Evolutionary conservation across 2,888 invertebrate genomes (phyloP), one percentile per base, ranked within the genome.

Genomic region (Ommatoiulus sabulosus): DNA sequence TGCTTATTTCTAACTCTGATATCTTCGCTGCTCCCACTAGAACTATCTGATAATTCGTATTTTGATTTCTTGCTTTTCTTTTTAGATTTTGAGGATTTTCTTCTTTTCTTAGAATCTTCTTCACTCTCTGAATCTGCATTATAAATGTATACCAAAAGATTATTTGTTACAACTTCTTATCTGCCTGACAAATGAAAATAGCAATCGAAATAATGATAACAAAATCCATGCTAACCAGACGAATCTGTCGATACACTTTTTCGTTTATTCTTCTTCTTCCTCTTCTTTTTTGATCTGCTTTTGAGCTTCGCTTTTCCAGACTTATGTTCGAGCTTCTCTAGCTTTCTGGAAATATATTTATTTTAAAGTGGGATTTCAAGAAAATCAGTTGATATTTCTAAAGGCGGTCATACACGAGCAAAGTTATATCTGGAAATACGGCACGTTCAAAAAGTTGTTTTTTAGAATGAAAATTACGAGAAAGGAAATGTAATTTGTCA

Each of bases 231-330:
- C 44, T 87, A 44, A 87, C 63, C 80, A 44, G 43, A 43, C 12
- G 87, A 87, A 87, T 87, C 85, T 17, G 12, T 57, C 2, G 89
- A 89, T 57, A 57, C 44, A 43, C 35, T 84, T 85, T 20, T 87
- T 3, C 72, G 72, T 84, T 48, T 89, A 6, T 88, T 44, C 24
- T 87, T 89, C 48, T 57, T 88, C 20, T 87, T 88, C 44, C n/a
- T 44, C 87, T 72, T 89, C 20, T 87, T 88, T n/a, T 88, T 85
- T 44, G 89, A 89, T 87, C 80, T 88, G 12, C 87, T 88, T 87
- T 87, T 85, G 57, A 43, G 86, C 72, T 44, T 63, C 15, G 15
- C 57, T 86, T 88, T 80, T 24, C 57, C 24, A n/a, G 87, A 72
- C 48, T 88, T 86, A n/a, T 86, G 57, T 63, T 89, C 89, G 0